A percentile compares a stretch with the other conserved stretches of the same genome.
phyloP scores from a whole-genome alignment of 2,797 vertebrate species.

The Microctenopoma steveboyesi region DNA sequence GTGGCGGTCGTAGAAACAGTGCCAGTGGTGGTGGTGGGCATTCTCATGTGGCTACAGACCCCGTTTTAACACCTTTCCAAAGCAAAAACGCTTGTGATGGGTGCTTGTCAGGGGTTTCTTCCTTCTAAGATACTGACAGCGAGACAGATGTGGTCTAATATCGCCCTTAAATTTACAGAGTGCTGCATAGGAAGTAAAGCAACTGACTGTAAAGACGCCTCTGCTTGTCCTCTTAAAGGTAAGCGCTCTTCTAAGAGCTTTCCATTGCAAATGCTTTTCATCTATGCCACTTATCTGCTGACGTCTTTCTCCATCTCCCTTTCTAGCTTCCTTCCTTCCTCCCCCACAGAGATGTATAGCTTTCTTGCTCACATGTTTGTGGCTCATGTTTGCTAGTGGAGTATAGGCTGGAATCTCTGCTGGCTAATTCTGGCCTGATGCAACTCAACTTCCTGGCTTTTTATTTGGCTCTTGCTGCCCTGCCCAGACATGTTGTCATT shows the following conservation, averaged over 20 bases:
- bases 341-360: conserved; percentile 20
- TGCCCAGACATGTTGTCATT: conserved; percentile 23
- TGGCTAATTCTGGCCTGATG: conserved; percentile 37
- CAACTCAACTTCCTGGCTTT: conserved; percentile 39
- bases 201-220: conserved; percentile 30
- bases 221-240: conserved; percentile 39
- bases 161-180: conserved; percentile 24
- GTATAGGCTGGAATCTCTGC: conserved; percentile 28
- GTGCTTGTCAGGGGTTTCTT: conserved; percentile 29
- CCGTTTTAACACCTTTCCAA: conserved; percentile 49
- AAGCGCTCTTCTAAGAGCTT: conserved; percentile 44
- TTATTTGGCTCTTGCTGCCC: conserved; percentile 21
- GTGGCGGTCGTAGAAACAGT: conserved; percentile 25
- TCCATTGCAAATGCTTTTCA: conserved; percentile 43
- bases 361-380: conserved; percentile 47
- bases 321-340: conserved; percentile 9
- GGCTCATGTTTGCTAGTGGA: conserved; percentile 45
- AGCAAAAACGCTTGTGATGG: conserved; percentile 6
- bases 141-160: conserved; percentile 23
- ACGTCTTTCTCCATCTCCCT: conserved; percentile 40
- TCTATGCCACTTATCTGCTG: conserved; percentile 46
- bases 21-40: conserved; percentile 29
- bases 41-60: conserved; percentile 41
- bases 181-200: conserved; percentile 36
- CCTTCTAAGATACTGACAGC: conserved; percentile 19